A percentile compares a stretch with the other conserved stretches of the same genome.
phyloP scores from a whole-genome alignment of 37 sponge, comb jelly and placozoan species.

The Crambe crambe region DNA sequence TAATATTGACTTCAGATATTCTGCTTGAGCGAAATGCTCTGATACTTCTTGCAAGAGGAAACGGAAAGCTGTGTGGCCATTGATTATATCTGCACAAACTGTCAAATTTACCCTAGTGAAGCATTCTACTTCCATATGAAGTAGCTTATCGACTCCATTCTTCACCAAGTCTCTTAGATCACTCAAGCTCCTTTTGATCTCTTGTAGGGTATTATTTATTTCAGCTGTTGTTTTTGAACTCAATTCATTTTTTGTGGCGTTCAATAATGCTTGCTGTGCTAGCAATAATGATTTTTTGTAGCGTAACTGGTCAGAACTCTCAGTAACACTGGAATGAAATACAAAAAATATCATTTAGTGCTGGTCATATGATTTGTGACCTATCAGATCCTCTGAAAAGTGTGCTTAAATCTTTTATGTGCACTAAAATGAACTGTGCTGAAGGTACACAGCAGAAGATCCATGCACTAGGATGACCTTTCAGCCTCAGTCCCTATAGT shows the following conservation, averaged over 20 bases:
- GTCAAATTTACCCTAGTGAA: slow-evolving; percentile 8
- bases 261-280: slow-evolving; percentile 21
- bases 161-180: neutral
- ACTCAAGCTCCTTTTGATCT: neutral
- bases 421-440: no score
- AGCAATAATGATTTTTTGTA: slow-evolving; percentile 1
- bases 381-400: no score
- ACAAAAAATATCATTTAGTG: no score
- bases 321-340: slow-evolving; percentile 6
- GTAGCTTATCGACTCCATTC: slow-evolving; percentile 12
- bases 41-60: slow-evolving; percentile 9
- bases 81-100: slow-evolving; percentile 6
- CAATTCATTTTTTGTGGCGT: slow-evolving; percentile 7
- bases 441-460: no score
- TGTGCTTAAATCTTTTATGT: no score
- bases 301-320: slow-evolving; percentile 21
- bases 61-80: slow-evolving; percentile 21
- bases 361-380: no score
- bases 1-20: slow-evolving; percentile 18
- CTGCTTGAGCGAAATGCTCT: slow-evolving; percentile 8
- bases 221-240: neutral
- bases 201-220: neutral
- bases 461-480: no score
- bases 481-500: no score
- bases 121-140: slow-evolving; percentile 15